Conservation (phyloP, 2,888 invertebrate genomes). For the Melangyna quadrimaculata region DNA sequence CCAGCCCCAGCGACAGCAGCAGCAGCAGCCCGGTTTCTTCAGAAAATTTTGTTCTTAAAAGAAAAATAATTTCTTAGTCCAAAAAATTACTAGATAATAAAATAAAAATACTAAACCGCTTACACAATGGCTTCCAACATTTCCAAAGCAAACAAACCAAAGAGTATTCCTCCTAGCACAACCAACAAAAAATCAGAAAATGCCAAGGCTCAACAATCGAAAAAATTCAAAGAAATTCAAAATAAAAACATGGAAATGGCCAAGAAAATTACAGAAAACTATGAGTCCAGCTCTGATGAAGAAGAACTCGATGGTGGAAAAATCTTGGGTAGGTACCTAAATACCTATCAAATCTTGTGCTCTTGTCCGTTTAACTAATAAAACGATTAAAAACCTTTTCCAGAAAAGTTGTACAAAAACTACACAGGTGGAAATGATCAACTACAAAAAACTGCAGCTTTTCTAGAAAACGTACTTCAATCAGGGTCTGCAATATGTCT, state of each 20-base stretch:
- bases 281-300: constrained; percentile 83
- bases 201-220: constrained; percentile 5
- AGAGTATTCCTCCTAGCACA: not conserved
- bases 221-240: constrained; percentile 81
- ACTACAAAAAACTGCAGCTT: constrained; percentile 85
- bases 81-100: not conserved
- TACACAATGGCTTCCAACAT: constrained; percentile 19
- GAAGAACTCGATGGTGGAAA: constrained; percentile 82
- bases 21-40: not conserved
- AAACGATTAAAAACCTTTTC: constrained; percentile 28
- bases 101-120: not conserved
- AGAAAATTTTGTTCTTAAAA: not conserved
- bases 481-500: constrained; percentile 92
- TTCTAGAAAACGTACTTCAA: constrained; percentile 89
- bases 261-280: constrained; percentile 81
- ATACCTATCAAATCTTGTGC: not conserved
- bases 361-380: not conserved
- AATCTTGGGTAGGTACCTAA: constrained; percentile 80
- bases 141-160: constrained; percentile 35
- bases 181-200: constrained; percentile 20
- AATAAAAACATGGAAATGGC: constrained; percentile 82
- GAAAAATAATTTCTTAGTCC: not conserved
- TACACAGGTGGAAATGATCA: constrained; percentile 82
- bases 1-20: not conserved
- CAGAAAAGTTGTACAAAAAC: constrained; percentile 82